Evolutionary conservation across 2,888 invertebrate genomes (phyloP), one percentile per base, ranked within the genome.

Genomic region (Gerosis bhagava): DNA sequence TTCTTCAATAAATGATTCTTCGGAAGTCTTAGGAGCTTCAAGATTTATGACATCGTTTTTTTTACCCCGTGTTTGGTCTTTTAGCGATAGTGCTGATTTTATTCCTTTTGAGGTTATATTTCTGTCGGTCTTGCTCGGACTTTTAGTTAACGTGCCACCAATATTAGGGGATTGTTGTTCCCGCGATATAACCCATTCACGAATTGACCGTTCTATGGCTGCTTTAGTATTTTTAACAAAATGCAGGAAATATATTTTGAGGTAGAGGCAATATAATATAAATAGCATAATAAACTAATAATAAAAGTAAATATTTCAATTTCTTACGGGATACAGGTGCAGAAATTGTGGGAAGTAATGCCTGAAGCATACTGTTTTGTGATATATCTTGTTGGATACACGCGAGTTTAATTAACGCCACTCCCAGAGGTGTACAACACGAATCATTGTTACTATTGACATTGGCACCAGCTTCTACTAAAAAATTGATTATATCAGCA

Each of bases 401-500:
- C 7, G 77, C 57, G 44, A 78, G 89, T 44, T 78, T 67, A 29
- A 90, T 56, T 3, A 91, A 56, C 25, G 81, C 75, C 3, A 90
- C 56, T 7, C 70, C 76, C 3, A 91, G 72, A 1, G 91, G 81
- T 2, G 90, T 90, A 54, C 90, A 77, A 43, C 91, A 90, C 26
- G 89, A 88, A 52, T 92, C 92, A 54, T 91, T 92, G 36, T 67
- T 74, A 28, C 68, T 67, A 54, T 92, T 77, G 2, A 91, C 56
- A 28, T 82, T 73, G 1, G 89, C 90, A 0, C 91, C 91, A 32
- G 89, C 84, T 57, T 90, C 86, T 1, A 83, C 71, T 19, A 92
- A 65, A 47, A 83, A 84, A 51, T 78, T 70, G 37, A 84, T 71
- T 19, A 74, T 49, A 17, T 77, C 63, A 43, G 62, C 45, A 76